Evolutionary conservation across 2,113 vertebrate genomes (phyloP), one percentile per base, ranked within the genome.

Genomic region (Pica pica): DNA sequence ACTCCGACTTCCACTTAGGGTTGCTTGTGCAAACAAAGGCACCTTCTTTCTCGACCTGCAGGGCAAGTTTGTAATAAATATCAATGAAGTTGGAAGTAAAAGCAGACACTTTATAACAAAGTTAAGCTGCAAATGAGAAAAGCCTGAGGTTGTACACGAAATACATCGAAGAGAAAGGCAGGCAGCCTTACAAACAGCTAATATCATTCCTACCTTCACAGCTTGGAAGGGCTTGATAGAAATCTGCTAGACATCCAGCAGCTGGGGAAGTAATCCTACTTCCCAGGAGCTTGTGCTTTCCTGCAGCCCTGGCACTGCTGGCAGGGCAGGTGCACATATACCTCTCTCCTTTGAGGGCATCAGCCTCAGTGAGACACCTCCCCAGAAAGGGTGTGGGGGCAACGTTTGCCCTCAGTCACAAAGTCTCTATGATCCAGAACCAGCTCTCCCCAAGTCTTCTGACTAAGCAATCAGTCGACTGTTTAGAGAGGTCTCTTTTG

Each of bases 51-150:
- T 31, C 47, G 73, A 90, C 64, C 90, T 17, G 15, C 80, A 93
- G 88, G 95, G 90, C 80, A 95, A 89, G 69, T 79, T 87, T 65
- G 73, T 84, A 93, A 95, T 50, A 90, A 91, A 42, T 89, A 89
- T 46, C 93, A 94, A 86, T 50, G 77, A 88, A 87, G 86, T 8
- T 57, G 31, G 18, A 94, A 97, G 83, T 87, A 95, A 96, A 96
- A 95, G 90, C 90, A 92, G 83, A 87, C 76, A 87, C 94, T 87
- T 84, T 39, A 7, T 82, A 93, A 97, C 70, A 78, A 93, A 94
- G 94, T 93, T 93, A 93, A 76, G 46, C 88, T 90, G 65, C 89
- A 93, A 94, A 94, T 86, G 73, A 96, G 83, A 95, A 95, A 81
- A 91, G 93, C 90, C 88, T 50, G 79, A 84, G 90, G 93, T 83